Conservation (phyloP, 23 tunicate species). For the Botrylloides violaceus region DNA sequence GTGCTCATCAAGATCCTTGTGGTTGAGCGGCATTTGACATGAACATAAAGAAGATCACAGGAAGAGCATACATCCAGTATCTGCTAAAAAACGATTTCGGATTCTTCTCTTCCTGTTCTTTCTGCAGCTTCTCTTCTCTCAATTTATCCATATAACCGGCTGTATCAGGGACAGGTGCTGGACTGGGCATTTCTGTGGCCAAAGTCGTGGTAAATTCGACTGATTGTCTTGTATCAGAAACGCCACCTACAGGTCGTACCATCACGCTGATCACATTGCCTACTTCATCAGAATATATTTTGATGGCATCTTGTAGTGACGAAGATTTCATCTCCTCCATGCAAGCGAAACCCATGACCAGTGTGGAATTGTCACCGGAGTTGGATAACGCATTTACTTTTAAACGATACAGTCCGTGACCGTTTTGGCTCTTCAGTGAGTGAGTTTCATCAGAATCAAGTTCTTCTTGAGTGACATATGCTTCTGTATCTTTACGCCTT, state of each 20-base stretch:
- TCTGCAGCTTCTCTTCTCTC: constrained; percentile 41
- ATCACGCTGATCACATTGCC: neutral
- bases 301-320: neutral
- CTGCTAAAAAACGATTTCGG: constrained; percentile 58
- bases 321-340: neutral
- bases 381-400: neutral
- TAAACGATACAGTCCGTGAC: neutral
- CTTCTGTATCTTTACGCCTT: neutral
- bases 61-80: constrained; percentile 84
- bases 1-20: too few relatives aligned
- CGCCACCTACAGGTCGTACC: neutral
- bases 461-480: neutral
- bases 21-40: constrained; percentile 56
- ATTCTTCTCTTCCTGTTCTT: constrained; percentile 48
- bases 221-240: neutral
- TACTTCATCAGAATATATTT: neutral
- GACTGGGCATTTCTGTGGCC: neutral
- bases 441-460: neutral
- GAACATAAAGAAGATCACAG: constrained; percentile 54
- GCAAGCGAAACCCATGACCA: neutral
- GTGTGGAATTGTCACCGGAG: neutral
- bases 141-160: constrained; percentile 43
- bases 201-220: neutral
- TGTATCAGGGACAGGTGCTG: constrained; percentile 43
- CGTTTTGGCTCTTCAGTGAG: neutral